Conservation (phyloP, 2,797 vertebrate species). For the Anguilla obscura region DNA sequence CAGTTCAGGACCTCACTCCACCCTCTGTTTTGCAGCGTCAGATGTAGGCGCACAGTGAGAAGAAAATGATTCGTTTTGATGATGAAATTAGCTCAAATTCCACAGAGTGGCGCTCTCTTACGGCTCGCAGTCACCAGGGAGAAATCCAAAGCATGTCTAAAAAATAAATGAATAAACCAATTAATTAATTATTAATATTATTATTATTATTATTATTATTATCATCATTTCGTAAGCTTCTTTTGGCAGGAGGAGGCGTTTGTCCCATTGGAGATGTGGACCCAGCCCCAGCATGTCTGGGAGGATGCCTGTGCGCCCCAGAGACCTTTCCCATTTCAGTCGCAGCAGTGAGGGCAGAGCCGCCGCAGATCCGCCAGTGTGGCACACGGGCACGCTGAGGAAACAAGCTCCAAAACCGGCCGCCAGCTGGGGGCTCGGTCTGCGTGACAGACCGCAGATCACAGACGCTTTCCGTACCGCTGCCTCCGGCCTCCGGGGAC, state of each 20-base stretch:
- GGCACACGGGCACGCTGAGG: no score
- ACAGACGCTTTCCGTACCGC: neutral
- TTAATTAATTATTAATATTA: no score
- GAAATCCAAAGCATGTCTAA: neutral
- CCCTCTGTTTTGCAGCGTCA: neutral
- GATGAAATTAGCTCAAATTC: neutral
- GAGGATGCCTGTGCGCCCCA: constrained; percentile 61
- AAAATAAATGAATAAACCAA: no score
- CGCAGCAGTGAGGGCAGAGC: constrained; percentile 66
- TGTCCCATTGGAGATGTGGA: constrained; percentile 62
- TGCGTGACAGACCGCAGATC: neutral
- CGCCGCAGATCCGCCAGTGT: neutral
- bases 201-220: no score
- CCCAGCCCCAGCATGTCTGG: constrained; percentile 60
- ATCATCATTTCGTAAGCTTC: no score
- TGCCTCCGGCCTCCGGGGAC: neutral
- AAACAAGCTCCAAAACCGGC: neutral
- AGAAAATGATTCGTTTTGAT: constrained; percentile 13
- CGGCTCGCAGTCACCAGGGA: constrained; percentile 3
- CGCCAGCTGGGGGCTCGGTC: neutral
- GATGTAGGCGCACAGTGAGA: neutral
- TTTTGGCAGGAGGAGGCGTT: constrained; percentile 68
- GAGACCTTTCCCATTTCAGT: constrained; percentile 67
- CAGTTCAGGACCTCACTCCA: neutral
- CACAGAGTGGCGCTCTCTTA: neutral